A percentile compares a stretch with the other conserved stretches of the same genome.
phyloP scores from a whole-genome alignment of 2,113 vertebrate species.

The Gasterosteus aculeatus region DNA sequence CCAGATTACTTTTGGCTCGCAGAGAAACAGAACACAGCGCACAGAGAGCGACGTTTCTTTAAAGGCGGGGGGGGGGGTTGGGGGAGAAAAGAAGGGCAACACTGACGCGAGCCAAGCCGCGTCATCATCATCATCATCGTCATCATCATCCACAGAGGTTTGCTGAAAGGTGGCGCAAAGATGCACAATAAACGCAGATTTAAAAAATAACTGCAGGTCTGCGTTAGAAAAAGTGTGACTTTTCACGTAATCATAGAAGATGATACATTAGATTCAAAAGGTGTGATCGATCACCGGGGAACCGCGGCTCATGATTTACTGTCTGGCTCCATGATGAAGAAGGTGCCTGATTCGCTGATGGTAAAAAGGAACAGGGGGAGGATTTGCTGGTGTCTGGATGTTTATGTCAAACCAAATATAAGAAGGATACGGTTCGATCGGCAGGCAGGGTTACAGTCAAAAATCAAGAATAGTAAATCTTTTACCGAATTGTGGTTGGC shows the following conservation, averaged over 20 bases:
- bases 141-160: conserved; percentile 15
- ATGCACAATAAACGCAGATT: not conserved
- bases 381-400: conserved; percentile 1
- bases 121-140: conserved; percentile 10
- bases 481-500: too few relatives aligned
- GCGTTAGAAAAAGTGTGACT: not conserved
- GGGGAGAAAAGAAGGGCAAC: not conserved
- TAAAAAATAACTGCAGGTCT: not conserved
- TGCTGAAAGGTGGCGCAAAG: conserved; percentile 34
- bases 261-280: conserved; percentile 4
- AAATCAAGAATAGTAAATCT: not conserved
- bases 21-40: conserved; percentile 29
- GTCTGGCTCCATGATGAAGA: conserved; percentile 19
- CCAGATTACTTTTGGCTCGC: conserved; percentile 42
- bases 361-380: not conserved
- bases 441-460: not conserved
- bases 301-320: conserved; percentile 15
- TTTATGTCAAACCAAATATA: conserved; percentile 1
- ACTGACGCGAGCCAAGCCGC: conserved; percentile 12
- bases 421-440: not conserved
- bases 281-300: conserved; percentile 30
- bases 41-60: conserved; percentile 31
- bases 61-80: not conserved
- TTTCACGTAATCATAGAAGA: conserved; percentile 11
- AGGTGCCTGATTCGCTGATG: conserved; percentile 4